phyloP scores from a whole-genome alignment of 2,888 invertebrate genomes.

The Alsophila aescularia region DNA sequence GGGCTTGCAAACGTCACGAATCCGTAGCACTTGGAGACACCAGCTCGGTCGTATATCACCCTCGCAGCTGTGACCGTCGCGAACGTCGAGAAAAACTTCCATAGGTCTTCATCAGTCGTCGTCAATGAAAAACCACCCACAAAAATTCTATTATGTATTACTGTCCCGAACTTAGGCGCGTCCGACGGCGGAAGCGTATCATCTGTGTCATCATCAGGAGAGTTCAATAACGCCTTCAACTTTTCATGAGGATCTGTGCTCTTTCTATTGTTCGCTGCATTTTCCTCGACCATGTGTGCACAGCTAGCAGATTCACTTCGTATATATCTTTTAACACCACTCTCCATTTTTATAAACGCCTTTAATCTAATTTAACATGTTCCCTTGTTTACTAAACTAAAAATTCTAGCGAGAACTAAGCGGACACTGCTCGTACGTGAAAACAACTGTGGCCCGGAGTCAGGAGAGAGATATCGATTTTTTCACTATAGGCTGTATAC shows the following conservation, averaged over 20 bases:
- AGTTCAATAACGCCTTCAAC: slow-evolving; percentile 74
- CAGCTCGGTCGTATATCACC: slow-evolving; percentile 97
- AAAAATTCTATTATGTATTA: slow-evolving; percentile 97
- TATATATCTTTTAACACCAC: slow-evolving; percentile 73
- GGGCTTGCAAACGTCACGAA: slow-evolving; percentile 88
- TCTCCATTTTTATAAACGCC: slow-evolving; percentile 62
- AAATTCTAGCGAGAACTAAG: slow-evolving; percentile 69
- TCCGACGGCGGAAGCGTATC: slow-evolving; percentile 75
- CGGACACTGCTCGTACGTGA: slow-evolving; percentile 62
- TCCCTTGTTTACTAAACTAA: slow-evolving; percentile 81
- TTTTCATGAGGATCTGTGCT: slow-evolving; percentile 76
- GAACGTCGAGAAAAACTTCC: slow-evolving; percentile 95
- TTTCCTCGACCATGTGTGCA: slow-evolving; percentile 80
- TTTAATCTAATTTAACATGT: slow-evolving; percentile 67
- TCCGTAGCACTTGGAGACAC: slow-evolving; percentile 97
- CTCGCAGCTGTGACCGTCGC: slow-evolving; percentile 96
- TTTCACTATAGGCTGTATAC: slow-evolving; percentile 47
- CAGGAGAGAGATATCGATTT: slow-evolving; percentile 53
- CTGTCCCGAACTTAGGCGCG: slow-evolving; percentile 89
- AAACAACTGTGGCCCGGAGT: slow-evolving; percentile 56
- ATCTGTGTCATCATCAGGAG: slow-evolving; percentile 75
- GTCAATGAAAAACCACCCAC: slow-evolving; percentile 98
- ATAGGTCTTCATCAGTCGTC: slow-evolving; percentile 96
- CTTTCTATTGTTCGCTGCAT: slow-evolving; percentile 67
- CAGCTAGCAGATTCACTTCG: slow-evolving; percentile 79